A percentile compares a stretch with the other conserved stretches of the same genome.
Conservation (phyloP, 37 sponge, comb jelly and placozoan species). For the Aplysina aerophoba region DNA sequence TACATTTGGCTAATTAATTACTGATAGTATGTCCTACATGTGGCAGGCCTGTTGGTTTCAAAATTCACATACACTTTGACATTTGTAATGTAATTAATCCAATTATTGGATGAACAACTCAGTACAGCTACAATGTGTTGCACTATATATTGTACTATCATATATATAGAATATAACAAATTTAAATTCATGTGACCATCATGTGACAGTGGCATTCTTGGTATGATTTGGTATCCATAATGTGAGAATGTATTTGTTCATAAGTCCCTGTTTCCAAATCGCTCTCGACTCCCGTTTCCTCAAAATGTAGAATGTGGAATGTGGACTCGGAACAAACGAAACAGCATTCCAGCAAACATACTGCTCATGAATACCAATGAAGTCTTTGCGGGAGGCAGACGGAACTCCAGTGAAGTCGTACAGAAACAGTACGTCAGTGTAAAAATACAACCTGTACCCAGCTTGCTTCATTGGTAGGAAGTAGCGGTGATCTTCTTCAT, state of each 20-base stretch:
- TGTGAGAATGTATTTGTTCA: background rate
- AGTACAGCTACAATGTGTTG: too few relatives aligned
- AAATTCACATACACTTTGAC: too few relatives aligned
- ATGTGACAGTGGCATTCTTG: background rate
- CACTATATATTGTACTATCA: too few relatives aligned
- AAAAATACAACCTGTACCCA: slow-evolving; percentile 66
- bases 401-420: slow-evolving; percentile 34
- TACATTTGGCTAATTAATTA: too few relatives aligned
- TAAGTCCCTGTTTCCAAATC: slow-evolving; percentile 23
- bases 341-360: slow-evolving; percentile 62
- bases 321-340: slow-evolving; percentile 60
- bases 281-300: background rate
- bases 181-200: too few relatives aligned
- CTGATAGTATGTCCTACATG: too few relatives aligned
- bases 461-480: slow-evolving; percentile 55
- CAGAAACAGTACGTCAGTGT: slow-evolving; percentile 46
- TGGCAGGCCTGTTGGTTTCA: too few relatives aligned
- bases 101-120: too few relatives aligned
- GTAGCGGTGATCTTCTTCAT: slow-evolving; percentile 52
- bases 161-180: too few relatives aligned
- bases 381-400: slow-evolving; percentile 41
- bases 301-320: slow-evolving; percentile 10
- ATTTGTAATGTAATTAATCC: too few relatives aligned
- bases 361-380: slow-evolving; percentile 82
- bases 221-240: slow-evolving; percentile 17